Evolutionary conservation across 64 coral and sea anemone species (phyloP).

Genomic region (Platygyra sinensis): DNA sequence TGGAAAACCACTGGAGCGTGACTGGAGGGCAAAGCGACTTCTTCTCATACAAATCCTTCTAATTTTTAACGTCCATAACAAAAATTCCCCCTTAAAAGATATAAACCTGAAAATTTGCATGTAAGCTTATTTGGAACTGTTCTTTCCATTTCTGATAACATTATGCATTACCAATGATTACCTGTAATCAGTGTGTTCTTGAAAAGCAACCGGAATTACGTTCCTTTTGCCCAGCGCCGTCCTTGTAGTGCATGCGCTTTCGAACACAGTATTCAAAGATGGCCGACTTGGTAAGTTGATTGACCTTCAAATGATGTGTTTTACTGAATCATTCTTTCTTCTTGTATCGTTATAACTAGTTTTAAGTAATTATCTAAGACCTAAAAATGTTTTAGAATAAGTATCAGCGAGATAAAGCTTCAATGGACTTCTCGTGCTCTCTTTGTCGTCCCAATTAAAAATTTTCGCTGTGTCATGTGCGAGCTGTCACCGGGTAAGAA

Average conservation of each 20-base stretch:
- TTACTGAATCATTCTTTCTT: neutral
- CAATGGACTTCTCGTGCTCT: neutral
- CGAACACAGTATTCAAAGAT: neutral
- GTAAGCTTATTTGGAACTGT: too few relatives aligned
- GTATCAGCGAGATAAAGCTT: neutral
- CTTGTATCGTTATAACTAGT: neutral
- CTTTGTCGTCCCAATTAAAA: neutral
- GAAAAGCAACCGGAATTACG: neutral
- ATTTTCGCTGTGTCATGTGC: constrained; percentile 38
- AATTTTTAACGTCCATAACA: too few relatives aligned
- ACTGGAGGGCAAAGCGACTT: too few relatives aligned
- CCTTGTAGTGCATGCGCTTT: neutral
- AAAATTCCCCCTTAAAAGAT: too few relatives aligned
- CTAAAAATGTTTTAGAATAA: neutral
- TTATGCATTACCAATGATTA: too few relatives aligned
- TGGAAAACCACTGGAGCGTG: too few relatives aligned
- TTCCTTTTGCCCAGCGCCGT: neutral
- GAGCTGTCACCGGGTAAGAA: neutral
- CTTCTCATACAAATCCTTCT: too few relatives aligned
- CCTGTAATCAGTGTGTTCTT: too few relatives aligned
- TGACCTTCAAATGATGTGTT: neutral
- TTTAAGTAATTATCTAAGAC: neutral
- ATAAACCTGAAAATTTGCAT: too few relatives aligned
- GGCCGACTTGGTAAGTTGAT: constrained; percentile 41
- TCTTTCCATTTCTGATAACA: too few relatives aligned